Evolutionary conservation across 2,797 vertebrate genomes (phyloP).

Genomic region (Girardinus metallicus): DNA sequence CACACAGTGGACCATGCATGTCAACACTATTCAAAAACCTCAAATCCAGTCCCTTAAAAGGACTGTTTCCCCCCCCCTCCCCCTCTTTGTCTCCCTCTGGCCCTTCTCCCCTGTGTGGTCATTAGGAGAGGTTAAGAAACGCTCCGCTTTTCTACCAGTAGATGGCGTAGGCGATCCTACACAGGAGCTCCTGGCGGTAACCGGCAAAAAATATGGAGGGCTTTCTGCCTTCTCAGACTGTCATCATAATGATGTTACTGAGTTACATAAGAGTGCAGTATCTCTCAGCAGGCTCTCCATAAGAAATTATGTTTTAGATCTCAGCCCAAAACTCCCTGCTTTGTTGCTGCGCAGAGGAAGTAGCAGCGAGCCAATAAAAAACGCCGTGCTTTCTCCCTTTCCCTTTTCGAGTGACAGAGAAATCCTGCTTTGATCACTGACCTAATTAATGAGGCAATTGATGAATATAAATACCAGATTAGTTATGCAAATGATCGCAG

Average conservation of each 20-base stretch:
- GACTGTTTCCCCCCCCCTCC: constrained; percentile 12
- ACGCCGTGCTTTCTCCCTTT: constrained; percentile 11
- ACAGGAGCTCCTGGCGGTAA: constrained; percentile 33
- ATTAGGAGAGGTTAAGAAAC: constrained; percentile 62
- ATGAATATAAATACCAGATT: constrained; percentile 83
- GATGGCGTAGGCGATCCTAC: constrained; percentile 74
- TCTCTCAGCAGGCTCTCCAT: constrained; percentile 73
- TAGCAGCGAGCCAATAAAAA: constrained; percentile 55
- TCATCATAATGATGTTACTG: constrained; percentile 79
- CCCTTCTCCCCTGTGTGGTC: constrained; percentile 67
- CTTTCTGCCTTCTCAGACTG: constrained; percentile 57
- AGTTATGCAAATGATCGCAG: constrained; percentile 77
- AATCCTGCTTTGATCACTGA: constrained; percentile 79
- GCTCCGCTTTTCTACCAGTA: constrained; percentile 69
- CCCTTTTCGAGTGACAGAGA: constrained; percentile 52
- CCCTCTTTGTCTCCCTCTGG: constrained; percentile 40
- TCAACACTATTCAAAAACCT: constrained; percentile 62
- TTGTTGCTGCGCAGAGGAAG: constrained; percentile 54
- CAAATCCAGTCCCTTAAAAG: constrained; percentile 62
- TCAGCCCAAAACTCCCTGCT: constrained; percentile 57
- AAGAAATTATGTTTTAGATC: constrained; percentile 77
- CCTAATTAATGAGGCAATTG: constrained; percentile 83
- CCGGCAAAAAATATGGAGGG: constrained; percentile 56
- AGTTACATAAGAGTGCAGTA: constrained; percentile 83
- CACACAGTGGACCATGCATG: constrained; percentile 65